Evolutionary conservation across 2,888 invertebrate genomes (phyloP).

Genomic region (Unio pictorum): DNA sequence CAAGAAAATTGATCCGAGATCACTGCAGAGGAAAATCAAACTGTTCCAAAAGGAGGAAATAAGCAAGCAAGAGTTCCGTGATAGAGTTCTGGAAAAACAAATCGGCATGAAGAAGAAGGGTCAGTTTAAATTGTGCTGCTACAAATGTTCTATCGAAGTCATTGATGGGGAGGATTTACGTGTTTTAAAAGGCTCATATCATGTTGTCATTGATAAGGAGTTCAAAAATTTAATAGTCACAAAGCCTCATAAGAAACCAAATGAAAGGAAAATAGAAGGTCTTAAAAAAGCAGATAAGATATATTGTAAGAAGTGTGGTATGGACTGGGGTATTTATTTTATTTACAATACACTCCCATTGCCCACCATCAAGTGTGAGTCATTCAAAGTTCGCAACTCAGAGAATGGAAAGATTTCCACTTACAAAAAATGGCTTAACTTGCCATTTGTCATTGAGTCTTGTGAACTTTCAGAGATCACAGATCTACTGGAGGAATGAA

Average conservation of each 20-base stretch:
- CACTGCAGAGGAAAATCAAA: too few relatives aligned
- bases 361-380: conserved; percentile 14
- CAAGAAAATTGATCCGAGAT: too few relatives aligned
- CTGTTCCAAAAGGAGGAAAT: too few relatives aligned
- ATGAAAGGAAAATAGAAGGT: conserved; percentile 18
- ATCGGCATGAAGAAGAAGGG: conserved; percentile 9
- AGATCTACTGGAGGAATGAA: too few relatives aligned
- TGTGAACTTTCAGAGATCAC: too few relatives aligned
- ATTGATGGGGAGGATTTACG: conserved; percentile 20
- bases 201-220: conserved; percentile 22
- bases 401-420: neutral
- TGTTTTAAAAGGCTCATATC: conserved; percentile 6
- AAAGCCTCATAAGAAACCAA: conserved; percentile 25
- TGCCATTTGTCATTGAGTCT: conserved; percentile 6
- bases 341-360: conserved; percentile 13
- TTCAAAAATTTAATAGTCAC: conserved; percentile 14
- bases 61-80: conserved; percentile 9
- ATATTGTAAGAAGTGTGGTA: conserved; percentile 26
- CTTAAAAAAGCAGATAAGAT: conserved; percentile 24
- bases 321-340: conserved; percentile 30
- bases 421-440: conserved; percentile 25
- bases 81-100: conserved; percentile 11
- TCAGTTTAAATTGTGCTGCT: conserved; percentile 19
- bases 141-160: conserved; percentile 15
- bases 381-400: conserved; percentile 15